phyloP scores from a whole-genome alignment of 2,113 vertebrate species.

The Psephotus haematonotus region DNA sequence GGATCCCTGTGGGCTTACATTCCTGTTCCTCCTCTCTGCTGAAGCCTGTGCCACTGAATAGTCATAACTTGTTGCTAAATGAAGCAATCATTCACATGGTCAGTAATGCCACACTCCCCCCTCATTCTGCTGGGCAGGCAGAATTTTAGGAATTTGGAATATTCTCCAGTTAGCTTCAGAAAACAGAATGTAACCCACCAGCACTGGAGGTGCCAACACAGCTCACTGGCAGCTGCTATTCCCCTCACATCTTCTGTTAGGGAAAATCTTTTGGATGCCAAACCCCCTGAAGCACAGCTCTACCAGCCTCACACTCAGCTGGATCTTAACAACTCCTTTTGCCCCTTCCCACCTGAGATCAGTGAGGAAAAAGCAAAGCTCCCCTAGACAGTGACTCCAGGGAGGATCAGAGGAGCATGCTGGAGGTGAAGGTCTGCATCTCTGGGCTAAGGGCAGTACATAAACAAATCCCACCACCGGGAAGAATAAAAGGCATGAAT shows the following conservation, averaged over 20 bases:
- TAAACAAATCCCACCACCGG: neutral
- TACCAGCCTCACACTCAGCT: neutral
- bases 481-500: neutral
- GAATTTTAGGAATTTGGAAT: conserved; percentile 33
- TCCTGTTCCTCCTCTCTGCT: neutral
- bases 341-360: neutral
- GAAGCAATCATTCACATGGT: neutral
- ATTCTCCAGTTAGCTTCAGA: conserved; percentile 6
- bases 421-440: neutral
- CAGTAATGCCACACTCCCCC: neutral
- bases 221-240: neutral
- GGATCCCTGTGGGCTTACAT: neutral
- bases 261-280: neutral
- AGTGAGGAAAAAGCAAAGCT: neutral
- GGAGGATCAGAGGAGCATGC: neutral
- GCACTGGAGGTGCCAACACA: neutral
- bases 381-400: neutral
- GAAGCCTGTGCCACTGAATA: neutral
- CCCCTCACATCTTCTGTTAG: neutral
- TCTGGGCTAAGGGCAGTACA: neutral
- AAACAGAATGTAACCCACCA: neutral
- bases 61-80: conserved; percentile 23
- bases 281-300: neutral
- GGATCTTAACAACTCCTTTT: neutral
- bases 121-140: conserved; percentile 21